phyloP scores from a whole-genome alignment of 2,797 vertebrate species.

The Pantherophis alleghaniensis region DNA sequence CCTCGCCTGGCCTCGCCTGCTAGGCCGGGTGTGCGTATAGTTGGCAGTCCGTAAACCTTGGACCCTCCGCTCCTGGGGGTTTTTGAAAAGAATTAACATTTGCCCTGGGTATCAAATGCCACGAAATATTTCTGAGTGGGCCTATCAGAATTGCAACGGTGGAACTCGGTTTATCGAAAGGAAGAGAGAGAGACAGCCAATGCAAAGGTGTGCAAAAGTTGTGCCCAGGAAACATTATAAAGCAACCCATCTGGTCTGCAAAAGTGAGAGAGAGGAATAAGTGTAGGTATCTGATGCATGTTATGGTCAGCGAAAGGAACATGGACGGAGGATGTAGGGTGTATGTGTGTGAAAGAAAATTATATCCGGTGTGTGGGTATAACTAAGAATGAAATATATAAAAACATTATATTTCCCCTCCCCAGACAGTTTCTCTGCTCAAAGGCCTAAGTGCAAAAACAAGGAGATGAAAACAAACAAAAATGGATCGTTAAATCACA shows the following conservation, averaged over 20 bases:
- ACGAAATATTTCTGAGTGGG: not conserved
- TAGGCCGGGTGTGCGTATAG: not conserved
- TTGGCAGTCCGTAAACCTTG: not conserved
- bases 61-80: not conserved
- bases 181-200: not conserved
- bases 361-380: not conserved
- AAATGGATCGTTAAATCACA: not conserved
- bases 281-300: too few species aligned
- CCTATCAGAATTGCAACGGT: not conserved
- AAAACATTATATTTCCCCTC: not conserved
- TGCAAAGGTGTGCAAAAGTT: not conserved
- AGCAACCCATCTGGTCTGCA: not conserved
- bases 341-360: not conserved
- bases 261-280: not conserved
- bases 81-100: not conserved
- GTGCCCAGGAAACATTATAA: not conserved
- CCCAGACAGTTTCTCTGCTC: too few species aligned
- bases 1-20: too few species aligned
- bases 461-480: not conserved
- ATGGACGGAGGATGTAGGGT: not conserved
- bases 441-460: not conserved
- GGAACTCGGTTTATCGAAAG: not conserved
- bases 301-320: not conserved
- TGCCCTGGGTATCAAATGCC: not conserved
- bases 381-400: not conserved